Evolutionary conservation across 1,140 invertebrate genomes (phyloP), one percentile per base, ranked within the genome.

Genomic region (Cotesia vestalis): DNA sequence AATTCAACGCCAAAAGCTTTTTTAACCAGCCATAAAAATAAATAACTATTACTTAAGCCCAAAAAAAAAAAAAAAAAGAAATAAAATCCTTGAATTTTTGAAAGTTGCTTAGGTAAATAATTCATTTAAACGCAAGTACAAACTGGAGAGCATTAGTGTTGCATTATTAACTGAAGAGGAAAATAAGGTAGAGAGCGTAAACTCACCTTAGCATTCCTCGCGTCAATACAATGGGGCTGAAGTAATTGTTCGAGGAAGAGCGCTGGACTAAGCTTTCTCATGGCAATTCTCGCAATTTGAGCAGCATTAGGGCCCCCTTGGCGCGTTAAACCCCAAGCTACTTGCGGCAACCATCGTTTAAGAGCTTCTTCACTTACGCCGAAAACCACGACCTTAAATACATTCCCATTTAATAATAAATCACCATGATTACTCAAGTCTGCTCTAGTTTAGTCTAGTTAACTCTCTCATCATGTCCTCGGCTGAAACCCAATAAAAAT

Each of bases 211-310:
- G 90, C 88, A 74, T 91, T 92, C 76, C 90, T 90, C 62, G 89
- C 89, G 73, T 90, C 88, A 40, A 92, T 82, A 78, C 91, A 90
- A n/a, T 91, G 89, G 12, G 89, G 87, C 5, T 91, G 88, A 40
- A 91, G 83, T 34, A 94, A 78, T 73, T 90, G 88, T 73, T 90
- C 87, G 9, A 93, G 81, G 40, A 94, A 89, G 34, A 89, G 84
- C 69, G 89, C 88, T 4, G 93, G 89, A 38, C 89, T 87, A 35
- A 91, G 84, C n/a, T 88, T 84, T 62, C 91, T 89, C 91, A 94
- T 93, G 53, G 92, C 81, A 9, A 89, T 86, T 69, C 91, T 89
- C 5, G 91, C 89, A 5, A 90, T 82, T 14, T 88, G 84, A 27
- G 89, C 89, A 3, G 89, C 88, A 17, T 86, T 87, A 0, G 91